A percentile compares a stretch with the other conserved stretches of the same genome.
Conservation (phyloP, 2,888 invertebrate genomes). For the Adelphocoris suturalis region DNA sequence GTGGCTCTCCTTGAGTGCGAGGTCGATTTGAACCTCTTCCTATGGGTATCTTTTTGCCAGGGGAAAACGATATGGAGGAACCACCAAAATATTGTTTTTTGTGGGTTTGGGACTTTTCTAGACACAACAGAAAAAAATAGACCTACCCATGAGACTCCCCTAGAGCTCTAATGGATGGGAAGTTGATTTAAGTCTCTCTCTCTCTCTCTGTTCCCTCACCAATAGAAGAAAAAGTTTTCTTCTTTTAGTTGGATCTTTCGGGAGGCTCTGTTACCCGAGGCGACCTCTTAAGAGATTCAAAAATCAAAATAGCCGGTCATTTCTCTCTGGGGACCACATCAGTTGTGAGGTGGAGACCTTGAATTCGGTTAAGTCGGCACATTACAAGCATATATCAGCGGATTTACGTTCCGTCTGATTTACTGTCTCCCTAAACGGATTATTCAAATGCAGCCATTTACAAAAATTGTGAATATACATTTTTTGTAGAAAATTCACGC, state of each 20-base stretch:
- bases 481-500: too few species aligned
- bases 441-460: neutral
- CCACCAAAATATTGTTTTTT: neutral
- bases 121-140: neutral
- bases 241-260: neutral
- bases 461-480: too few species aligned
- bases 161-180: conserved; percentile 36
- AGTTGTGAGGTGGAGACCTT: conserved; percentile 16
- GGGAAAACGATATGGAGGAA: neutral
- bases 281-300: conserved; percentile 6
- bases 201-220: neutral
- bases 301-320: conserved; percentile 20
- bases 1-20: conserved; percentile 47
- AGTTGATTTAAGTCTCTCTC: conserved; percentile 14
- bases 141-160: neutral
- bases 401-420: conserved; percentile 7
- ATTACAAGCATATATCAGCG: neutral
- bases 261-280: neutral
- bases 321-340: conserved; percentile 1
- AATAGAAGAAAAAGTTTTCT: neutral
- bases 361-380: conserved; percentile 4
- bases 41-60: neutral
- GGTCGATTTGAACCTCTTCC: neutral
- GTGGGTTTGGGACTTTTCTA: neutral
- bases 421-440: neutral